Evolutionary conservation across 2,797 vertebrate species (phyloP).

Genomic region (Sciaenops ocellatus): DNA sequence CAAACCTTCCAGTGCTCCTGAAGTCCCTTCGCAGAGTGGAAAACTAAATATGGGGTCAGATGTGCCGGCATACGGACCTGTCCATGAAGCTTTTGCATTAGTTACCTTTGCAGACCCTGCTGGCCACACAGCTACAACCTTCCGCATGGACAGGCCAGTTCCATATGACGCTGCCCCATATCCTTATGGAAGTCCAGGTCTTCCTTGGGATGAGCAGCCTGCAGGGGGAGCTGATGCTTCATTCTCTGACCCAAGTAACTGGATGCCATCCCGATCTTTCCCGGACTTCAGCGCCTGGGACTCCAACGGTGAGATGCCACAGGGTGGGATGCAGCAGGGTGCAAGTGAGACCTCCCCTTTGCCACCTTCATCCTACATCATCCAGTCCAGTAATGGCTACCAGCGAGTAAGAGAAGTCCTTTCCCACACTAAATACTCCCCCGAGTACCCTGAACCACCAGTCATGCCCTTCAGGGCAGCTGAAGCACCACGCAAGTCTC

Average conservation of each 20-base stretch:
- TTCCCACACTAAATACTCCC: not conserved
- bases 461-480: not conserved
- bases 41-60: too few species aligned
- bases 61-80: too few species aligned
- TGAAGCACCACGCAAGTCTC: accelerated
- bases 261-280: not conserved
- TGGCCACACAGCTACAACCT: too few species aligned
- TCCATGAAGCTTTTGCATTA: too few species aligned
- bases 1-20: too few species aligned
- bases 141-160: too few species aligned
- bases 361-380: not conserved
- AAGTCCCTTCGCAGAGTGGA: too few species aligned
- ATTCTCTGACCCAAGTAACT: accelerated
- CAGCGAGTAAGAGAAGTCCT: not conserved
- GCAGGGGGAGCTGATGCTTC: not conserved
- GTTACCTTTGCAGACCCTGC: too few species aligned
- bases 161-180: not conserved
- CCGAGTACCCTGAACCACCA: not conserved
- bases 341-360: not conserved
- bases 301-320: accelerated
- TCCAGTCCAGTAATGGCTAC: constrained; percentile 26
- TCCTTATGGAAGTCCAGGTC: not conserved
- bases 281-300: not conserved
- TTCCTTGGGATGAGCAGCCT: not conserved
- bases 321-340: not conserved